These are phyloP conservation scores for Thaumetopoea pityocampa DNA, from an alignment of 1,140 invertebrate species.

Conservation along the genomic window DNA sequence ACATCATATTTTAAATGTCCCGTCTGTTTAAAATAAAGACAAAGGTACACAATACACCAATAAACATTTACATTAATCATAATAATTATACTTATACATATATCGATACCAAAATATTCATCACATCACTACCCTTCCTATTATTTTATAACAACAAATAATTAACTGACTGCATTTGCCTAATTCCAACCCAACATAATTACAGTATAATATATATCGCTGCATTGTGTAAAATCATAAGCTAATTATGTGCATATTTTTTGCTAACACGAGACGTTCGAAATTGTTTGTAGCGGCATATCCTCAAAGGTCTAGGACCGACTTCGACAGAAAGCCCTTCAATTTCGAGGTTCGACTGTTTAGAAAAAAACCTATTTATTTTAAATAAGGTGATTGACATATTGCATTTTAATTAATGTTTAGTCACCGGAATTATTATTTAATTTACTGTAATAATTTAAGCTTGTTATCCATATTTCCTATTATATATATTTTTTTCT, in stretches of 20 bases:
- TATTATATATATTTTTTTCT: constrained; percentile 3
- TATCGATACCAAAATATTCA: constrained; percentile 12
- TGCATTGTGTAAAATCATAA: constrained; percentile 65
- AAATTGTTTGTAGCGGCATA: constrained; percentile 46
- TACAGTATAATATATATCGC: constrained; percentile 44
- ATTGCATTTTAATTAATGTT: constrained; percentile 27
- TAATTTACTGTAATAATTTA: constrained; percentile 8
- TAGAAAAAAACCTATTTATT: constrained; percentile 40
- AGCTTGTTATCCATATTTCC: constrained; percentile 3
- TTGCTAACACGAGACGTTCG: constrained; percentile 30
- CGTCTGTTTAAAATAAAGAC: neutral
- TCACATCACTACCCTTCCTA: constrained; percentile 18
- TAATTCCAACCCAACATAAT: constrained; percentile 56
- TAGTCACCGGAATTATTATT: constrained; percentile 16
- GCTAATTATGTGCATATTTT: constrained; percentile 60
- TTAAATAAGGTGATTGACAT: constrained; percentile 67
- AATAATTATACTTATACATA: constrained; percentile 6
- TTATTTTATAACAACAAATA: constrained; percentile 26
- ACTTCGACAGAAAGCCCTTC: constrained; percentile 24
- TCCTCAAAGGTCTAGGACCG: constrained; percentile 33
- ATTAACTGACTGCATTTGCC: constrained; percentile 52
- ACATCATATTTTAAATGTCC: too few relatives aligned
- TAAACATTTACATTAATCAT: neutral
- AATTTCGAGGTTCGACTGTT: constrained; percentile 28
- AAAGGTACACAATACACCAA: neutral